Evolutionary conservation across 2,113 vertebrate species (phyloP).

Genomic region (Bucco capensis): DNA sequence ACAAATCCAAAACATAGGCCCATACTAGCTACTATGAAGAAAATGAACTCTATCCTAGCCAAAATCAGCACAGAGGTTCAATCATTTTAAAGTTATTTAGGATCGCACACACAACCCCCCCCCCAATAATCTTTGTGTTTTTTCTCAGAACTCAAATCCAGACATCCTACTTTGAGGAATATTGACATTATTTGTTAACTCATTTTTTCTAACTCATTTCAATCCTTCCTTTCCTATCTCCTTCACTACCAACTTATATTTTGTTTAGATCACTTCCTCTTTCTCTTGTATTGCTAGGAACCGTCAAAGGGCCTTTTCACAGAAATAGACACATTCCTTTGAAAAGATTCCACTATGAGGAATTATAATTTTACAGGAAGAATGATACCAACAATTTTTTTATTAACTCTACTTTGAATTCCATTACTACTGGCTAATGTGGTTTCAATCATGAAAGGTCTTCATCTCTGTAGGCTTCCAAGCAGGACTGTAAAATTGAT

Average conservation of each 20-base stretch:
- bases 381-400: not conserved
- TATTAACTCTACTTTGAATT: not conserved
- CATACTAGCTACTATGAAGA: not conserved
- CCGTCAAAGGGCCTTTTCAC: not conserved
- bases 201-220: not conserved
- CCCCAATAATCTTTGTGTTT: not conserved
- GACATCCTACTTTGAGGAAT: not conserved
- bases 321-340: not conserved
- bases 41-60: not conserved
- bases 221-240: not conserved
- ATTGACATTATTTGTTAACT: not conserved
- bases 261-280: not conserved
- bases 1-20: not conserved
- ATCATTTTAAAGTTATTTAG: not conserved
- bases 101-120: accelerated
- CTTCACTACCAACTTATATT: not conserved
- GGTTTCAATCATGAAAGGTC: not conserved
- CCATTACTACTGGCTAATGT: not conserved
- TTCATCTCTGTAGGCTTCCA: not conserved
- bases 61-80: not conserved
- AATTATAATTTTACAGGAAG: not conserved
- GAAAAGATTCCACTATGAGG: not conserved
- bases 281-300: not conserved
- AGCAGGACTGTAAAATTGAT: not conserved
- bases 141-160: not conserved